Conservation (phyloP, 2,797 vertebrate species). For the Alcedo quadribrachys region DNA sequence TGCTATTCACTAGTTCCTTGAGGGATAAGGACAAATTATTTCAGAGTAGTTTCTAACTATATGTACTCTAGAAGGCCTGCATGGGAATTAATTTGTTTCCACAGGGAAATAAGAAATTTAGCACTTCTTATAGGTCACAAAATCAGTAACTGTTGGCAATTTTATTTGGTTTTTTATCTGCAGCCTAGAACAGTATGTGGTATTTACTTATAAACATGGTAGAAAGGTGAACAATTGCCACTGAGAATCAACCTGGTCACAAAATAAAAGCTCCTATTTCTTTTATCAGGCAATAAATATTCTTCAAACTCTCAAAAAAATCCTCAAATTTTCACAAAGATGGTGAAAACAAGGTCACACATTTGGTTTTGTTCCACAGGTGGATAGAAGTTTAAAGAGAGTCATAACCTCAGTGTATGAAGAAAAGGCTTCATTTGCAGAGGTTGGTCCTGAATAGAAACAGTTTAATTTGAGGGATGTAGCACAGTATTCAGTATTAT, state of each 20-base stretch:
- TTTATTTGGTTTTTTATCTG: not conserved
- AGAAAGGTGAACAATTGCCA: not conserved
- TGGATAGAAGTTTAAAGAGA: not conserved
- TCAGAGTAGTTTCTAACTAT: not conserved
- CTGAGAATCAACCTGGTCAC: not conserved
- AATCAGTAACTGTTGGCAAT: not conserved
- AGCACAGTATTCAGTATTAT: not conserved
- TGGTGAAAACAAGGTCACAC: not conserved
- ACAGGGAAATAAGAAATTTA: not conserved
- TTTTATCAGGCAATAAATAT: not conserved
- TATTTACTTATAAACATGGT: not conserved
- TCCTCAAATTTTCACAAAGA: not conserved
- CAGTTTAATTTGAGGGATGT: not conserved
- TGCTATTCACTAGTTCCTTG: not conserved
- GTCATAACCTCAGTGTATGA: not conserved
- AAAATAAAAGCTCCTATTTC: not conserved
- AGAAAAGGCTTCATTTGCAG: not conserved
- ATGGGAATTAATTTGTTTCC: not conserved
- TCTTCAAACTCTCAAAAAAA: not conserved
- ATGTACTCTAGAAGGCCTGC: not conserved
- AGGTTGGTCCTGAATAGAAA: not conserved
- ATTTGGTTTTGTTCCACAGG: not conserved
- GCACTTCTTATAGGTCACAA: not conserved
- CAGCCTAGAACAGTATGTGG: not conserved
- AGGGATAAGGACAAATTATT: not conserved